phyloP scores from a whole-genome alignment of 2,113 vertebrate genomes.

The Alouatta palliata region DNA sequence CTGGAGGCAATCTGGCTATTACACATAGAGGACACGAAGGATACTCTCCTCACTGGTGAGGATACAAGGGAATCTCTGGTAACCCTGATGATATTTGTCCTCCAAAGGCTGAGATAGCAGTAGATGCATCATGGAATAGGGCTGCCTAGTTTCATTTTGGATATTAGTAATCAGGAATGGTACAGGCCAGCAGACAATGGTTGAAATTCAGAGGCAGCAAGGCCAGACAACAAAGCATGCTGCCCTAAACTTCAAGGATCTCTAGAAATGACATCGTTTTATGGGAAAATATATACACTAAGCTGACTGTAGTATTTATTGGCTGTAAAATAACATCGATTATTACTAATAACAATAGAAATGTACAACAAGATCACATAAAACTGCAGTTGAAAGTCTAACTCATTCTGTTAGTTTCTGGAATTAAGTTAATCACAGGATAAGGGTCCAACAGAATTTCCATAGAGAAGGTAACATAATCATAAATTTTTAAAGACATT shows the following conservation, averaged over 20 bases:
- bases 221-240: not conserved
- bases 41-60: not conserved
- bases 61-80: not conserved
- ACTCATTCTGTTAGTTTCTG: not conserved
- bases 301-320: not conserved
- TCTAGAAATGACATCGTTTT: not conserved
- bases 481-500: not conserved
- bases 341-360: not conserved
- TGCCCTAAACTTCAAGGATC: not conserved
- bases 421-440: not conserved
- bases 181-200: not conserved
- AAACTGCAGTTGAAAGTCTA: not conserved
- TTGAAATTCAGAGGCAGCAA: not conserved
- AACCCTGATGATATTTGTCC: too few relatives aligned
- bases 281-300: not conserved
- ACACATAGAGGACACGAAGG: not conserved
- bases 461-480: not conserved
- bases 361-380: not conserved
- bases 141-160: not conserved
- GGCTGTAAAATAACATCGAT: not conserved
- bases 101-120: not conserved
- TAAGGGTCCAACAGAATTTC: not conserved
- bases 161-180: not conserved
- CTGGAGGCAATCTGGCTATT: not conserved
- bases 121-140: not conserved